Evolutionary conservation across 2,888 invertebrate genomes (phyloP).

Genomic region (Allolobophora icterica): DNA sequence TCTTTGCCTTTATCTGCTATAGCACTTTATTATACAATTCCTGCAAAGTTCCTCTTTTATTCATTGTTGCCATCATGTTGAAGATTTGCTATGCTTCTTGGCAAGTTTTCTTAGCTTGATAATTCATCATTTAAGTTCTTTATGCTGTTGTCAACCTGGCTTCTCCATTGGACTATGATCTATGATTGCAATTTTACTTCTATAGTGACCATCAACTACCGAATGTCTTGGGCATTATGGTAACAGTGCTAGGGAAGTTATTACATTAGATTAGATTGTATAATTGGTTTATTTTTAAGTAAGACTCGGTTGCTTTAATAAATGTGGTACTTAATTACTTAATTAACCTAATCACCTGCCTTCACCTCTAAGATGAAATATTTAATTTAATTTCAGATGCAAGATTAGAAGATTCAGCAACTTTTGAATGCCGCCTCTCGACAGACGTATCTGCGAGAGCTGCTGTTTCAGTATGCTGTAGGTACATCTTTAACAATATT

Average conservation of each 20-base stretch:
- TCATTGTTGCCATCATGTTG: neutral
- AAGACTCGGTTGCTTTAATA: neutral
- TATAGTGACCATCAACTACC: too few species aligned
- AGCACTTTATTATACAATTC: neutral
- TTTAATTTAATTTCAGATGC: slow-evolving; percentile 1
- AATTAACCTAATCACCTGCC: neutral
- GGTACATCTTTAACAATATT: neutral
- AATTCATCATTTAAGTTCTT: neutral
- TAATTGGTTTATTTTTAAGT: neutral
- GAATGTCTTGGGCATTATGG: too few species aligned
- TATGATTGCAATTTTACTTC: too few species aligned
- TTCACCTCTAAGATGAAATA: neutral
- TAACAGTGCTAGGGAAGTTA: too few species aligned
- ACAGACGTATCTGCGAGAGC: neutral
- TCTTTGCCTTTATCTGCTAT: neutral
- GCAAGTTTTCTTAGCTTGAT: neutral
- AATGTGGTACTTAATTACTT: neutral
- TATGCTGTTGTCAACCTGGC: neutral
- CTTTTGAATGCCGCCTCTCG: neutral
- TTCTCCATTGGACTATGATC: too few species aligned
- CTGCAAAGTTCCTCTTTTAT: neutral
- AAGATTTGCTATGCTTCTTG: neutral
- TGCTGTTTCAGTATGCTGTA: neutral
- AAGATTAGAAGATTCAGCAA: slow-evolving; percentile 14
- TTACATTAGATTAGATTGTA: too few species aligned